Evolutionary conservation across 2,888 invertebrate species (phyloP).

Genomic region (Drosophila austrosaltans): DNA sequence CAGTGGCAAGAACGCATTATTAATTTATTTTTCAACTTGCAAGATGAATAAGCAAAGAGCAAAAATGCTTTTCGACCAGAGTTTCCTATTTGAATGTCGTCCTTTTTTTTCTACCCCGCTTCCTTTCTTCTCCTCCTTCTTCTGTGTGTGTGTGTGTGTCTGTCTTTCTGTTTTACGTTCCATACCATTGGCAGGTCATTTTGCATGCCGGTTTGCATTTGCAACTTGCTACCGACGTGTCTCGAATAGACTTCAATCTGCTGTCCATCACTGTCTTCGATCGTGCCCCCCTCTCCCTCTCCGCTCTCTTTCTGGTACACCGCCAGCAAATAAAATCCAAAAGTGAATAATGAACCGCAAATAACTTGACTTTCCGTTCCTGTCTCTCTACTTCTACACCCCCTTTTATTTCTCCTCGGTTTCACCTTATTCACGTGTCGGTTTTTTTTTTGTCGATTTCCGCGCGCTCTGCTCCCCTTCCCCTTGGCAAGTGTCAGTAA

Average conservation of each 20-base stretch:
- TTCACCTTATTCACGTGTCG: slow-evolving; percentile 42
- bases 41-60: slow-evolving; percentile 78
- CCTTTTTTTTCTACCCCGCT: slow-evolving; percentile 19
- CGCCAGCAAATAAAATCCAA: slow-evolving; percentile 69
- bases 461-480: slow-evolving; percentile 50
- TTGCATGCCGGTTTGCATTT: slow-evolving; percentile 62
- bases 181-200: slow-evolving; percentile 62
- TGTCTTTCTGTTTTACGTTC: neutral
- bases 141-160: neutral
- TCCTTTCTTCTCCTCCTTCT: neutral
- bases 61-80: slow-evolving; percentile 60
- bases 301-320: slow-evolving; percentile 12
- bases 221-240: slow-evolving; percentile 54
- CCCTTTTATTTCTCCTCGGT: neutral
- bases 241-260: slow-evolving; percentile 63
- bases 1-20: slow-evolving; percentile 77
- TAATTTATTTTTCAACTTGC: slow-evolving; percentile 78
- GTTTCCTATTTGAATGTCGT: slow-evolving; percentile 68
- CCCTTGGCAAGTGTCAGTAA: slow-evolving; percentile 69
- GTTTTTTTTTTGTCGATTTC: too few species aligned
- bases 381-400: neutral
- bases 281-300: slow-evolving; percentile 44
- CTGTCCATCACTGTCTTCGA: slow-evolving; percentile 64
- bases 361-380: slow-evolving; percentile 72
- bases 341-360: slow-evolving; percentile 81